phyloP scores from a whole-genome alignment of 2,113 vertebrate genomes.

The Indicator maculatus region DNA sequence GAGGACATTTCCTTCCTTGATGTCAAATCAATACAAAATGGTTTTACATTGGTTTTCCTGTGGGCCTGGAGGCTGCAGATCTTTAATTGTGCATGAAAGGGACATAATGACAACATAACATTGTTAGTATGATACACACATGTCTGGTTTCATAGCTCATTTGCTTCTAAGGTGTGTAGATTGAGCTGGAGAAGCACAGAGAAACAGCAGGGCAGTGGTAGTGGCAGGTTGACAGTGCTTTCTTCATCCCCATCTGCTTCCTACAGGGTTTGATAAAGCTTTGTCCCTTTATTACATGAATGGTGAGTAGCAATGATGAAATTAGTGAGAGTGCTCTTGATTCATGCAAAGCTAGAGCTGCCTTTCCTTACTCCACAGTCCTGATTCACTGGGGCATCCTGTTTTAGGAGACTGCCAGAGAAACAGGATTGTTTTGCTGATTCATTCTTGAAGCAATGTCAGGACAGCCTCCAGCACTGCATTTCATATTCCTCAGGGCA shows the following conservation, averaged over 20 bases:
- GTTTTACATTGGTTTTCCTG: constrained; percentile 23
- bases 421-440: neutral
- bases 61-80: neutral
- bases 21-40: constrained; percentile 15
- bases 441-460: neutral
- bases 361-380: neutral
- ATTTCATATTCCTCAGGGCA: neutral
- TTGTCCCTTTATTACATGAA: neutral
- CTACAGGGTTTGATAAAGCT: neutral
- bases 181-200: neutral
- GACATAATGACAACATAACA: neutral
- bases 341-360: neutral
- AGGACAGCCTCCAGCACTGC: neutral
- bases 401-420: neutral
- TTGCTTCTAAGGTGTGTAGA: neutral
- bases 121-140: neutral
- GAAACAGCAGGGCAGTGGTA: neutral
- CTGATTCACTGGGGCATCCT: neutral
- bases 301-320: neutral
- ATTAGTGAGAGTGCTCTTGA: neutral
- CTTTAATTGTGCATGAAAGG: neutral
- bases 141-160: neutral
- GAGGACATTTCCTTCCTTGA: constrained; percentile 26
- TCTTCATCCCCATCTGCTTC: neutral
- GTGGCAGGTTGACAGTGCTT: neutral